Conservation (phyloP, 2,888 invertebrate genomes). For the Halictus ligatus region DNA sequence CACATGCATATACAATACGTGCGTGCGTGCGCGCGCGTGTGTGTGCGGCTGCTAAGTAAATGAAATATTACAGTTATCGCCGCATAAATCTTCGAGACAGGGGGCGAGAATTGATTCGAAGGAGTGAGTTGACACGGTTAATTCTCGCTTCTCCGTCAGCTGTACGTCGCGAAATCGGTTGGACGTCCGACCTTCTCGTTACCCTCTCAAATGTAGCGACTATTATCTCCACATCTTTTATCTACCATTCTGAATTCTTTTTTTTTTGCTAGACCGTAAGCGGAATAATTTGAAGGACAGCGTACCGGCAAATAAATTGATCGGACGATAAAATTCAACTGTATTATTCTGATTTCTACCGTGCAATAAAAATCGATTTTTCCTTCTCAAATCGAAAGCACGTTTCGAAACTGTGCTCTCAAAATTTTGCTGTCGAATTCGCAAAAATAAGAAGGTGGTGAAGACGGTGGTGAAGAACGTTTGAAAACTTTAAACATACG, state of each 20-base stretch:
- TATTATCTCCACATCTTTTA: background rate
- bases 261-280: background rate
- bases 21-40: background rate
- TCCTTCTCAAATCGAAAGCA: too few species aligned
- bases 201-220: slow-evolving; percentile 16
- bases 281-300: background rate
- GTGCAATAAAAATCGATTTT: background rate
- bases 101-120: slow-evolving; percentile 41
- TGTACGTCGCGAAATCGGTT: slow-evolving; percentile 32
- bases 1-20: background rate
- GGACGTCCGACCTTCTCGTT: slow-evolving; percentile 36
- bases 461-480: too few species aligned
- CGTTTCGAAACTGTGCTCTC: background rate
- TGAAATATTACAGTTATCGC: slow-evolving; percentile 32
- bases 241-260: background rate
- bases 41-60: slow-evolving; percentile 1
- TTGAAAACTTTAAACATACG: too few species aligned
- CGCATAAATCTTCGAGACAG: slow-evolving; percentile 25
- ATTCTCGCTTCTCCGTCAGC: slow-evolving; percentile 29
- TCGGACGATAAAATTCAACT: background rate
- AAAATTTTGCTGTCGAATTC: too few species aligned
- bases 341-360: background rate
- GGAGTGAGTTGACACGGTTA: slow-evolving; percentile 39
- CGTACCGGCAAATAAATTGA: background rate
- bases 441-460: too few species aligned